Conservation (phyloP, 92 coral and sea anemone species). For the Zoanthus gigantus region DNA sequence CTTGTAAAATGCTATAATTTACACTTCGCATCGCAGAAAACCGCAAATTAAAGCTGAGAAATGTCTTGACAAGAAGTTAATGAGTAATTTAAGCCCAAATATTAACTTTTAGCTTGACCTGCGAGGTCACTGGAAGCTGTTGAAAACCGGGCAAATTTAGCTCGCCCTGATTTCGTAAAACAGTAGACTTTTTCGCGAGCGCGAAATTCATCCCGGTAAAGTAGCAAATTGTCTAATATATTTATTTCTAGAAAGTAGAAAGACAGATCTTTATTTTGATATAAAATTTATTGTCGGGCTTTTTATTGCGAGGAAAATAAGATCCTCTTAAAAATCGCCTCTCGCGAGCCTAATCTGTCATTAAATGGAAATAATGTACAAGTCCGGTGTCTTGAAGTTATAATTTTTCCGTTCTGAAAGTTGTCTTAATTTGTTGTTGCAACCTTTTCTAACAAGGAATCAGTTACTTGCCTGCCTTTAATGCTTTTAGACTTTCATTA, state of each 20-base stretch:
- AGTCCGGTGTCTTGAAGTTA: conserved; percentile 33
- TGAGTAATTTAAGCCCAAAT: conserved; percentile 25
- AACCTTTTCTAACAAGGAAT: not conserved
- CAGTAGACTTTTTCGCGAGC: conserved; percentile 22
- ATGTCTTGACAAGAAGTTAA: conserved; percentile 2
- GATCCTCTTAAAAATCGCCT: conserved; percentile 32
- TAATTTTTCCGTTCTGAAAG: conserved; percentile 23
- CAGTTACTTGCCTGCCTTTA: not conserved
- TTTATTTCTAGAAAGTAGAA: conserved; percentile 27
- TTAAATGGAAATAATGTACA: conserved; percentile 24
- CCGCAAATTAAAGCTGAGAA: conserved; percentile 19
- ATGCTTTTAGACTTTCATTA: conserved; percentile 5
- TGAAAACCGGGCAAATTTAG: conserved; percentile 27
- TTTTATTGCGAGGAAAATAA: conserved; percentile 21
- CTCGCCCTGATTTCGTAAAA: conserved; percentile 13
- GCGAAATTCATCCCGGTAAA: conserved; percentile 21
- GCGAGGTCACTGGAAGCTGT: conserved; percentile 27
- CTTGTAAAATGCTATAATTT: conserved; percentile 22
- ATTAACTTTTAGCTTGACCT: conserved; percentile 35
- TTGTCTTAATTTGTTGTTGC: not conserved
- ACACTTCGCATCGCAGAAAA: conserved; percentile 15
- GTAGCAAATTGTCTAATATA: conserved; percentile 19
- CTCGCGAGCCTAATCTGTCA: conserved; percentile 32
- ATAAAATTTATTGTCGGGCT: conserved; percentile 30
- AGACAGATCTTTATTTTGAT: conserved; percentile 30